These are phyloP conservation scores for Cydia amplana DNA, from an alignment of 1,140 invertebrate species.

Conservation along the genomic window DNA sequence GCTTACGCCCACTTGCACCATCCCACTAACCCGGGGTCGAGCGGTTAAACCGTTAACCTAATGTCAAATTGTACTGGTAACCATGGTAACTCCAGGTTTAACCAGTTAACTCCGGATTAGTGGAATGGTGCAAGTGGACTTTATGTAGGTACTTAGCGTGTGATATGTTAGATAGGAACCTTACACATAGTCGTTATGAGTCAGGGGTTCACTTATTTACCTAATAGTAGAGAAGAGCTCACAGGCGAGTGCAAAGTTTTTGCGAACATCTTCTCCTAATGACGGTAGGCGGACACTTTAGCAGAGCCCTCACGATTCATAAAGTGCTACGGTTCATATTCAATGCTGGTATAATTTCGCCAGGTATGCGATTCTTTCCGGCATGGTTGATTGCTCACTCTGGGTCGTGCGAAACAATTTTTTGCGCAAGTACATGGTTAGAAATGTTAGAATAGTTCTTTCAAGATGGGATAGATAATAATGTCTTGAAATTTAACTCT, in stretches of 20 bases:
- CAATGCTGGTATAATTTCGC: conserved; percentile 20
- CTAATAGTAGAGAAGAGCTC: neutral
- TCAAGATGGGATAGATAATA: neutral
- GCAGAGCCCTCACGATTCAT: conserved; percentile 12
- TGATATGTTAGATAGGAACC: too few species aligned
- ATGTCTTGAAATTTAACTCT: neutral
- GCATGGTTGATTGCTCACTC: conserved; percentile 4
- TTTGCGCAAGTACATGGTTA: neutral
- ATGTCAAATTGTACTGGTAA: too few species aligned
- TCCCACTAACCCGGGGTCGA: too few species aligned
- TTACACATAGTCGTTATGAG: too few species aligned
- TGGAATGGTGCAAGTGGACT: too few species aligned
- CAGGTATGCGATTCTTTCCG: neutral
- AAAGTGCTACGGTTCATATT: conserved; percentile 20
- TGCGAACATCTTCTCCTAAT: neutral
- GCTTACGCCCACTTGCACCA: too few species aligned
- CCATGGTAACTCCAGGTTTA: too few species aligned
- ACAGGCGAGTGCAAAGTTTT: neutral
- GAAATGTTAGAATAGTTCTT: neutral
- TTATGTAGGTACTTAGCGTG: too few species aligned
- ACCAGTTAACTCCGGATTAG: too few species aligned
- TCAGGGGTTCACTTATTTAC: too few species aligned
- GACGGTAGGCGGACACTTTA: conserved; percentile 7
- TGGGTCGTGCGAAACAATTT: conserved; percentile 8
- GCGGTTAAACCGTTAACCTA: too few species aligned